These are phyloP conservation scores for Oppia nitens DNA, from an alignment of 1,140 invertebrate species.

Conservation along the genomic window DNA sequence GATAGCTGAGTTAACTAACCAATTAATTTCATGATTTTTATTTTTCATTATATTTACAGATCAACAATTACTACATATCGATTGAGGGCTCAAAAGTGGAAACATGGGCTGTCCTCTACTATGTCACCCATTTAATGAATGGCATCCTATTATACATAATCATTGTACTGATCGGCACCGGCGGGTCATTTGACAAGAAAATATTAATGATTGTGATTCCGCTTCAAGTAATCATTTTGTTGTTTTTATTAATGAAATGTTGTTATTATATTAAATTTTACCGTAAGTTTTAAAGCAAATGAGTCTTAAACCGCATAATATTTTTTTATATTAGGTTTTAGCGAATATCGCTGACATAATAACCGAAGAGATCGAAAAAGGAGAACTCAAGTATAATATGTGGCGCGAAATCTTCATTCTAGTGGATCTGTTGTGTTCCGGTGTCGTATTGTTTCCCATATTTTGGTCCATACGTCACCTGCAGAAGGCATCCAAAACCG, in stretches of 20 bases:
- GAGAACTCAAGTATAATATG: constrained; percentile 64
- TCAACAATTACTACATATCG: constrained; percentile 93
- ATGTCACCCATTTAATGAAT: constrained; percentile 85
- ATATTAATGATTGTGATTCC: constrained; percentile 98
- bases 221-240: constrained; percentile 51
- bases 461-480: constrained; percentile 59
- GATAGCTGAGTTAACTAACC: too few relatives aligned
- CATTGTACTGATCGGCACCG: constrained; percentile 88
- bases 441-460: constrained; percentile 91
- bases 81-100: constrained; percentile 83
- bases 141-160: constrained; percentile 90
- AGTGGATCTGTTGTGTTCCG: constrained; percentile 88
- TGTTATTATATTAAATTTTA: too few relatives aligned
- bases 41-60: too few relatives aligned
- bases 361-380: constrained; percentile 91
- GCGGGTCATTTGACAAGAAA: constrained; percentile 97
- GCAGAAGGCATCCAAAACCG: constrained; percentile 80
- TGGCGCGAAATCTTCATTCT: constrained; percentile 88
- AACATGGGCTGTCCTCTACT: constrained; percentile 91
- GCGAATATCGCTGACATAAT: constrained; percentile 97
- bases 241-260: neutral
- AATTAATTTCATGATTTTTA: constrained; percentile 8
- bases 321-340: constrained; percentile 46
- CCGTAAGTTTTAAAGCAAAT: too few relatives aligned
- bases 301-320: too few relatives aligned